phyloP scores from a whole-genome alignment of 2,797 vertebrate species.

The Threskiornis aethiopicus region DNA sequence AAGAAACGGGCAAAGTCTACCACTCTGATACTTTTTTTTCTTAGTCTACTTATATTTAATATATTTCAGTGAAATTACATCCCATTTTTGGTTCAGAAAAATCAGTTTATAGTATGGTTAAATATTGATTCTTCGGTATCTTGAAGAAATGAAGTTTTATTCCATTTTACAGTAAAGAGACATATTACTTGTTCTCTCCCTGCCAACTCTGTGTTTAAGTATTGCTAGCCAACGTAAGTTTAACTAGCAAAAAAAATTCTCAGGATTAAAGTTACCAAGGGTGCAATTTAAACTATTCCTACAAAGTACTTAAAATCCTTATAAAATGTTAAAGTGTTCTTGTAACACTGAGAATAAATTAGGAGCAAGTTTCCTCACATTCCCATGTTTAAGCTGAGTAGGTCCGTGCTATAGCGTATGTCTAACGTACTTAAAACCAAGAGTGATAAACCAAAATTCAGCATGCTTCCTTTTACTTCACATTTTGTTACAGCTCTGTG shows the following conservation, averaged over 20 bases:
- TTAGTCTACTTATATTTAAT: not conserved
- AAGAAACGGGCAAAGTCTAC: not conserved
- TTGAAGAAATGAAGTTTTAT: not conserved
- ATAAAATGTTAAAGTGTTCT: not conserved
- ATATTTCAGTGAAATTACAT: not conserved
- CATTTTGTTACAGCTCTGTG: not conserved
- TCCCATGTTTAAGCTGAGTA: not conserved
- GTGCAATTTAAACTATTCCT: not conserved
- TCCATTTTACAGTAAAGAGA: not conserved
- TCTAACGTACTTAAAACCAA: not conserved
- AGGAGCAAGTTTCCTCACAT: not conserved
- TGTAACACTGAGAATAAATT: not conserved
- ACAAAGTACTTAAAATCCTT: not conserved
- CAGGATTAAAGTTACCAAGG: not conserved
- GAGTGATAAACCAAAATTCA: not conserved
- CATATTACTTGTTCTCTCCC: not conserved
- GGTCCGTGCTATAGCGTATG: not conserved
- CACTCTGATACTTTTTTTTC: not conserved
- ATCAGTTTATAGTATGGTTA: not conserved
- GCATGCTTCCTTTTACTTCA: not conserved
- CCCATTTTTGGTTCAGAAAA: not conserved
- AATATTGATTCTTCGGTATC: not conserved
- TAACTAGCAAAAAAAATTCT: not conserved
- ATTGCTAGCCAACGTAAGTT: not conserved
- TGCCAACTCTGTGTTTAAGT: not conserved